Base-by-base conservation (phyloP, 2,113 vertebrate species). In the Vulpes lagopus region DNA sequence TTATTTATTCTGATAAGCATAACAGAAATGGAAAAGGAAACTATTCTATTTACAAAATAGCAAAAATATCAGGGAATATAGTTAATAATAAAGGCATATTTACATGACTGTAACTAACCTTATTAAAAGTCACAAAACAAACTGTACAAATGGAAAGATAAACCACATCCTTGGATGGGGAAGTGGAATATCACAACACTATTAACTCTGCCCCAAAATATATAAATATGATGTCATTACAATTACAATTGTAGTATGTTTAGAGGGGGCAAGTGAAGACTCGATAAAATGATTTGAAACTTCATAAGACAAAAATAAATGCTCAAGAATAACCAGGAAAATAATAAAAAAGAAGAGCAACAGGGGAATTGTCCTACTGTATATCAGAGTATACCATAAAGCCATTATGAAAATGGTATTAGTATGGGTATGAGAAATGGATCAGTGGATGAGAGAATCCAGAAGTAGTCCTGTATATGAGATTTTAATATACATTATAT, bases 401-500 rank as follows among this genome's bases (percentile, higher is more conserved):
- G 85, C 59, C 43, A 8, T 32, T 20, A 60, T 1, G 43, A 82
- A 51, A 27, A 11, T 27, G 22, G 20, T 27, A 55, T 59, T 73
- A 2, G 30, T 25, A 22, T 35, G 30, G 80, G 89, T 80, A 90
- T 38, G n/a, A 86, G 79, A 92, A 92, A 30, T 4, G 60, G 27
- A 10, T 64, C 69, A 43, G n/a, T 43, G 30, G 38, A 35, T 79
- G 57, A 76, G 65, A 94, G n/a, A 78, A 59, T 27, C 51, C n/a
- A 76, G 78, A 95, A 90, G 71, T 15, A 62, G 22, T 78, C 81
- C 51, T 73, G 7, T 65, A 43, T 35, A 64, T 74, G 76, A 94
- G 62, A 83, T 87, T 80, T 89, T 96, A 92, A 94, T 79, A 55
- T 23, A 71, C 12, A 91, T 59, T 71, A n/a, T 78, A 43, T 35